Conservation (phyloP, 1,140 invertebrate species). For the Pygmarrhopalites habei region DNA sequence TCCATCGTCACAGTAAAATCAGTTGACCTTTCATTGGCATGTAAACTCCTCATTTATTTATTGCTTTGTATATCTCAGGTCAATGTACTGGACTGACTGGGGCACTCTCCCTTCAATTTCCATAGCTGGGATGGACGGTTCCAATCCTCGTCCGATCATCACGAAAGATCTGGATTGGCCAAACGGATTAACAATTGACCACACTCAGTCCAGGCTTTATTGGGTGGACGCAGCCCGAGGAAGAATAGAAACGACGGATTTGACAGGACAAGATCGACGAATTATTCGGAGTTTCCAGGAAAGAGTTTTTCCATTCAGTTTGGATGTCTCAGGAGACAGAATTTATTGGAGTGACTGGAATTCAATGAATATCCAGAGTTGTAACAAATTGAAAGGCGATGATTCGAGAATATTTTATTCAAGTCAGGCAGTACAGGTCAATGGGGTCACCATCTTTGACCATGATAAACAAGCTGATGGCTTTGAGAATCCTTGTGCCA, state of each 20-base stretch:
- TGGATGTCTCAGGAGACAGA: conserved; percentile 77
- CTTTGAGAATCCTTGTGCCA: conserved; percentile 58
- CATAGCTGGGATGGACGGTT: conserved; percentile 77
- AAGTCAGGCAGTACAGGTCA: conserved; percentile 41
- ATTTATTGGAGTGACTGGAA: conserved; percentile 81
- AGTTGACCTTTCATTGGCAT: too few relatives aligned
- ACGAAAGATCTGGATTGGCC: conserved; percentile 59
- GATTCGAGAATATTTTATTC: conserved; percentile 40
- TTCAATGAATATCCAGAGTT: conserved; percentile 40
- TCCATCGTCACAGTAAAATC: conserved; percentile 37
- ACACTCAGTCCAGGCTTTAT: conserved; percentile 54
- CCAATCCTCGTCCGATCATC: conserved; percentile 55
- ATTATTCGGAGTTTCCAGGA: conserved; percentile 32
- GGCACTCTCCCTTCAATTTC: conserved; percentile 63
- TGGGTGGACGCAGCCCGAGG: conserved; percentile 78
- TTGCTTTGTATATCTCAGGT: too few relatives aligned
- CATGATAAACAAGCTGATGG: conserved; percentile 34
- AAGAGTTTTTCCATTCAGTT: conserved; percentile 66
- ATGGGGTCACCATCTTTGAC: conserved; percentile 47
- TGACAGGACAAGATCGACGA: conserved; percentile 64
- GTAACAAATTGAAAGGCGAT: conserved; percentile 45
- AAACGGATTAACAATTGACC: conserved; percentile 49
- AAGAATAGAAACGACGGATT: conserved; percentile 70
- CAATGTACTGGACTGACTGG: conserved; percentile 84
- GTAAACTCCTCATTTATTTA: too few relatives aligned